Base-by-base conservation (phyloP, 2,113 vertebrate species). In the Arothron firmamentum region DNA sequence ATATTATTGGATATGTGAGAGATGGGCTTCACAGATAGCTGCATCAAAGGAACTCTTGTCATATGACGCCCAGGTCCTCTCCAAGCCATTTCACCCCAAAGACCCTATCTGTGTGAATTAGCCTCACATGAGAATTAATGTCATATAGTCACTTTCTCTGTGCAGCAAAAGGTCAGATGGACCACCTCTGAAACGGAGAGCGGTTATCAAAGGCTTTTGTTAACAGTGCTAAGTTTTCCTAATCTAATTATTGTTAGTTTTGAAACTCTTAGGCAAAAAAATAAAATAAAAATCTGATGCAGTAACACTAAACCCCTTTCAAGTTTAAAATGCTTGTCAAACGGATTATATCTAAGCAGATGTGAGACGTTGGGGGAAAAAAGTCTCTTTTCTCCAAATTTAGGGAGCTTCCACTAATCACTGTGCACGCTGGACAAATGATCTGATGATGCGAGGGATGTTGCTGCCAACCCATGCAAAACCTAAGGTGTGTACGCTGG, bases 381-480 rank as follows among this genome's bases (percentile, higher is more conserved):
- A 50, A 54, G 1, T 57, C 1, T 60, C 20, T 80, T 72, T 80
- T 59, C 48, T 55, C 7, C 20, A 65, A 74, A 75, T 56, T 62
- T 45, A 64, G 46, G 23, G 56, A 31, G 28, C 52, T 85, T 79
- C 70, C 59, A 62, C 70, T 83, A 76, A 79, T 84, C 74, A 74
- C 65, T 71, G 79, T 63, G 73, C 67, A 72, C 63, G 78, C 78
- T 74, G 73, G 83, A 81, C 74, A 85, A 85, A 85, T 62, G 79
- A 87, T 84, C 81, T 72, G 82, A 88, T 84, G 81, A 86, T 83
- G 75, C 78, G 79, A 78, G 74, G 63, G 56, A 71, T 78, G 74
- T 85, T 62, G 67, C 70, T 89, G 89, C 90, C 88, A 90, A 88
- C 72, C 81, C 78, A 90, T 18, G 82, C 88, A 89, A 77, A 84